These are phyloP conservation scores for Chrysogorgia sp. DNA, from an alignment of 92 coral and sea anemone species.

Conservation along the genomic window DNA sequence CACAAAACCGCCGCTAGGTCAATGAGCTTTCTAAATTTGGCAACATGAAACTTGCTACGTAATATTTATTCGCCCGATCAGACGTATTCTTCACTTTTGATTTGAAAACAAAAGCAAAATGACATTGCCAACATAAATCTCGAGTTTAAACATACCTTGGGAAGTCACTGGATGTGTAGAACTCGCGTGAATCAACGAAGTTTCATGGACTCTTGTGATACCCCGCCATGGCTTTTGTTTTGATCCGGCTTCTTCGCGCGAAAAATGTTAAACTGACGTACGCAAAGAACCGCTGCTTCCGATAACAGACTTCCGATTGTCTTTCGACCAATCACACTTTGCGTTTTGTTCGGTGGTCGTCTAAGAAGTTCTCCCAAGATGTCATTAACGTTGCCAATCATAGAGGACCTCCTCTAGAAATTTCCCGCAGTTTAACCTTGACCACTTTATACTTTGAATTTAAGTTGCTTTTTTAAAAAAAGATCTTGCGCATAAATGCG, in stretches of 20 bases:
- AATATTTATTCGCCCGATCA: neutral
- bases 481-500: too few relatives aligned
- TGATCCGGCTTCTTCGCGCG: constrained; percentile 10
- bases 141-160: neutral
- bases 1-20: too few relatives aligned
- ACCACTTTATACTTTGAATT: too few relatives aligned
- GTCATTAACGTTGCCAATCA: too few relatives aligned
- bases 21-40: too few relatives aligned
- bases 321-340: neutral
- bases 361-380: neutral
- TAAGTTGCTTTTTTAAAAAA: too few relatives aligned
- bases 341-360: too few relatives aligned
- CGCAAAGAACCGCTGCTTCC: neutral
- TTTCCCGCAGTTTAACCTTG: too few relatives aligned
- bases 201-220: neutral
- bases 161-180: neutral
- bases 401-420: too few relatives aligned
- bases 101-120: constrained; percentile 3
- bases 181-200: neutral
- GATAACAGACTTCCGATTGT: constrained; percentile 25
- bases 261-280: constrained; percentile 2
- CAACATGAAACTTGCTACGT: constrained; percentile 6
- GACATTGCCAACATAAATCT: neutral
- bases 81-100: neutral
- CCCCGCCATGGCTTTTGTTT: constrained; percentile 1